A percentile compares a stretch with the other conserved stretches of the same genome.
Evolutionary conservation across 2,797 vertebrate species (phyloP).

Genomic region (Chaetophractus vellerosus): DNA sequence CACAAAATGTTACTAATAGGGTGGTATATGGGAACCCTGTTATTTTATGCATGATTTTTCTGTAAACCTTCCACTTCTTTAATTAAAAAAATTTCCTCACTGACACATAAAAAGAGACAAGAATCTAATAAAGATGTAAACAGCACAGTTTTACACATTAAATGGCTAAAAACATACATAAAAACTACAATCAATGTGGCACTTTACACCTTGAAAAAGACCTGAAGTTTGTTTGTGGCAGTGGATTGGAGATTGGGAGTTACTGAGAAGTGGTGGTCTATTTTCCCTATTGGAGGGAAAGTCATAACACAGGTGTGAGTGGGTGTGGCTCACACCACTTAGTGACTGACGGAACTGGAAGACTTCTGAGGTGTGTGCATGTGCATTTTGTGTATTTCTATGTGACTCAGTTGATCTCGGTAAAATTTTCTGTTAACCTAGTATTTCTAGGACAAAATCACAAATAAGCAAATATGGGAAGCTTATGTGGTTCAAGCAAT

Average conservation of each 20-base stretch:
- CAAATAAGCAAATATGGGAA: background rate
- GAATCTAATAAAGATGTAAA: background rate
- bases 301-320: background rate
- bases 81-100: background rate
- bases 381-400: background rate
- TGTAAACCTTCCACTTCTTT: no score
- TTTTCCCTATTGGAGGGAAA: background rate
- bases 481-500: no score
- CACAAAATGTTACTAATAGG: no score
- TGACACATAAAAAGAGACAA: slow-evolving; percentile 2
- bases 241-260: background rate
- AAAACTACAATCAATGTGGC: background rate
- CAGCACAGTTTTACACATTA: background rate
- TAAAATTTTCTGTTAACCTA: background rate
- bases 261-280: background rate
- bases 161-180: background rate
- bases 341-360: background rate
- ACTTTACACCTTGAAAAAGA: background rate
- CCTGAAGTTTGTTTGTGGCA: background rate
- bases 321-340: background rate
- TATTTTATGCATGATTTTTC: no score
- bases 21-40: no score
- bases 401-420: background rate
- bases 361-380: rapidly evolving
- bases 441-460: slow-evolving; percentile 16